These are phyloP conservation scores for Lampropteryx suffumata DNA, from an alignment of 2,888 invertebrate species.

Conservation along the genomic window DNA sequence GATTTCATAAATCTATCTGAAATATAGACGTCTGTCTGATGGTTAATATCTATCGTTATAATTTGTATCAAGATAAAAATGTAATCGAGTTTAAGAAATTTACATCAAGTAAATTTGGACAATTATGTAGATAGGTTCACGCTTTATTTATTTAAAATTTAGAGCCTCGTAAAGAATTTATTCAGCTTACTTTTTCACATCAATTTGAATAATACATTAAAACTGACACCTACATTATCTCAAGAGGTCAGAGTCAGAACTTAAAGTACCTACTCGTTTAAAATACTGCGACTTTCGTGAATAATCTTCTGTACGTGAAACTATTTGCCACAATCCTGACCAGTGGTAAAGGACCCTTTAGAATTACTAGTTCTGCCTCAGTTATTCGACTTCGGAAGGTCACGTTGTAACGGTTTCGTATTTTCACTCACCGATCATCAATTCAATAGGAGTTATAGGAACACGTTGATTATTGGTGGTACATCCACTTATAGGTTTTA, in stretches of 20 bases:
- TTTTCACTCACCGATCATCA: constrained; percentile 71
- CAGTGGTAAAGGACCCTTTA: constrained; percentile 16
- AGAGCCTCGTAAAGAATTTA: constrained; percentile 28
- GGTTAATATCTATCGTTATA: neutral
- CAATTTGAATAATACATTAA: constrained; percentile 67
- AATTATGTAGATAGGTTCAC: neutral
- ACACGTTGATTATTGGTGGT: constrained; percentile 47
- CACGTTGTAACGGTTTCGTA: constrained; percentile 51
- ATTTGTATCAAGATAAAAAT: neutral
- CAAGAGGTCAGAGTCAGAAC: constrained; percentile 54
- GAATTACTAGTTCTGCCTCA: neutral
- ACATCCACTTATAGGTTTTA: constrained; percentile 62
- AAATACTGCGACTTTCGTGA: constrained; percentile 74
- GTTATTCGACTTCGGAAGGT: neutral
- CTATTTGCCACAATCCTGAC: constrained; percentile 10
- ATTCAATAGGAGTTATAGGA: constrained; percentile 72
- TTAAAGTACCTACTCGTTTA: constrained; percentile 70
- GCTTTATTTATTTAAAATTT: constrained; percentile 5
- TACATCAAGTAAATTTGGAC: too few species aligned
- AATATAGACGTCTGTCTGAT: too few species aligned
- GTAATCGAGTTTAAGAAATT: neutral
- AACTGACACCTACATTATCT: constrained; percentile 65
- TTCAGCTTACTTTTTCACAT: constrained; percentile 41
- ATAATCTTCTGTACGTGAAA: constrained; percentile 53
- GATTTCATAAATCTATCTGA: too few species aligned